Base-by-base conservation (phyloP, 2,888 invertebrate genomes). In the Sesia apiformis region DNA sequence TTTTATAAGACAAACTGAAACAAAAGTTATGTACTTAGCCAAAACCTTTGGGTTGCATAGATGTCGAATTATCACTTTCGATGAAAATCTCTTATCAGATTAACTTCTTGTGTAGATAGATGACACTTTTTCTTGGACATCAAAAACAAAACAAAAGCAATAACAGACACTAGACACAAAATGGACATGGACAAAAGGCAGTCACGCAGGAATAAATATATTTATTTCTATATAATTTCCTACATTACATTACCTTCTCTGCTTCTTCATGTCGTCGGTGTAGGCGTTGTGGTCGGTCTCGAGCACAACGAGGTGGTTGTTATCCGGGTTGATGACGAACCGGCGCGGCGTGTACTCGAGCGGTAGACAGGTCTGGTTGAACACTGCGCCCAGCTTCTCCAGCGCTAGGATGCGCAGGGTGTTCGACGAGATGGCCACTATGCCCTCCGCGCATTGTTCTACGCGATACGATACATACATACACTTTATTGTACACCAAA, bases 261-360 rank as follows among this genome's bases (percentile, higher is more conserved):
- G 96, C 68, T 94, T 95, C 77, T 99, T 99, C 51, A 98, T 98
- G 64, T 97, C 96, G 66, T 98, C 98, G 0, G 99, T 99, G 77
- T 98, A 99, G 0, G 99, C 95, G 78, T 98, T 99, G 78, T 99
- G 98, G 81, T 99, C 99, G 6, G 98, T 98, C 85, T 99, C 99
- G 49, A 98, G 93, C 55, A 98, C 91, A 52, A 99, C 92, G 55
- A 99, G 91, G 72, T 97, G 95, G 40, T 95, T 96, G 23, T 96
- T 95, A 66, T 98, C 97, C 3, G 94, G 93, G 79, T 99, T 98
- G 56, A 99, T 95, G 23, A 96, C 94, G 77, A 99, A 98, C 70
- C 96, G 96, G 52, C 98, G 91, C 0, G 99, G 99, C 0, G 99
- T 99, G 74, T 97, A 98, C 64, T 98, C 97, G 53, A 99, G 88